Evolutionary conservation across 2,797 vertebrate species (phyloP).

Genomic region (Oreochromis mossambicus): DNA sequence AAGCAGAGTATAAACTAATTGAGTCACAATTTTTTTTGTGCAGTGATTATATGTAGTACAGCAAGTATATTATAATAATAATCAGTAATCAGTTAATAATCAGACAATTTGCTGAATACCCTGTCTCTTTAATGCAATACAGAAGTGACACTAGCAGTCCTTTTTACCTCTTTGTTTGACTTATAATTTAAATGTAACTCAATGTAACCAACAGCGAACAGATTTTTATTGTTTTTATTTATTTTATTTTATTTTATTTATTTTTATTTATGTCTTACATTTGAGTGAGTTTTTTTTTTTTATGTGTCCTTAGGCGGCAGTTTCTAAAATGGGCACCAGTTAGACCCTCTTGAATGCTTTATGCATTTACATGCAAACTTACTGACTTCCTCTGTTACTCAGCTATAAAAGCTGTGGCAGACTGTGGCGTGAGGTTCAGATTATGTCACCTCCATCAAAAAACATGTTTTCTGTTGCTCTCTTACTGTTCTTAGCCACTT

Average conservation of each 20-base stretch:
- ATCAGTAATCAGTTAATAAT: background rate
- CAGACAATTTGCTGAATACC: rapidly evolving
- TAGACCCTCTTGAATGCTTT: rapidly evolving
- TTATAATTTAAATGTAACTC: background rate
- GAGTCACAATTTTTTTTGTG: background rate
- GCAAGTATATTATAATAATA: background rate
- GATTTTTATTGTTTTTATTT: too few relatives aligned
- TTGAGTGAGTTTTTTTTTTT: rapidly evolving
- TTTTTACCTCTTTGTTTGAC: background rate
- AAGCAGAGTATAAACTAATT: rapidly evolving
- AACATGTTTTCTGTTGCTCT: background rate
- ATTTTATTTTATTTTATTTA: too few relatives aligned
- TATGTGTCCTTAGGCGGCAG: background rate
- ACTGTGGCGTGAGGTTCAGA: background rate
- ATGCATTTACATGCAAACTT: background rate
- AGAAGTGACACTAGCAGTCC: rapidly evolving
- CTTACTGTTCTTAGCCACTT: background rate
- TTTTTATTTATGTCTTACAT: rapidly evolving
- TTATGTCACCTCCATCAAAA: rapidly evolving
- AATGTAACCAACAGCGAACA: background rate
- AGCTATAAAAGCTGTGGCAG: background rate
- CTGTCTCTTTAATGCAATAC: rapidly evolving
- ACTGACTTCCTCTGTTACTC: rapidly evolving
- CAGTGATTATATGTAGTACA: rapidly evolving
- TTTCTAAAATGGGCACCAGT: rapidly evolving